Base-by-base conservation (phyloP, 1,140 invertebrate genomes). In the Acyrthosiphon pisum region DNA sequence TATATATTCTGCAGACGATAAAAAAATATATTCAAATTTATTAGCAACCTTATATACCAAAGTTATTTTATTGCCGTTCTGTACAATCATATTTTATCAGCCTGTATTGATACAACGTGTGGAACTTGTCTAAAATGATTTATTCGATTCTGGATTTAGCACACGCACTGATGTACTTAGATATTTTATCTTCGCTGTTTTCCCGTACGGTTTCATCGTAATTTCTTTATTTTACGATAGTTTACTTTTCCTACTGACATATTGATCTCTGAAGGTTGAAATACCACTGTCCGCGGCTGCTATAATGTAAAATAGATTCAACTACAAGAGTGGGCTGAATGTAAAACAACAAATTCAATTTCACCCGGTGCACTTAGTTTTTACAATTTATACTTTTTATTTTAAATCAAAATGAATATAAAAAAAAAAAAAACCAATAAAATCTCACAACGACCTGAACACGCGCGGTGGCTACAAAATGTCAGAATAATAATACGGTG, bases 281-380 rank as follows among this genome's bases (percentile, higher is more conserved):
- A 76, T n/a, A n/a, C 60, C 60, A n/a, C 60, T n/a, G 60, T 6
- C 30, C 60, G 14, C 48, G 48, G 48, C 60, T 76, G 60, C n/a
- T 76, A 18, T 76, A 76, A 76, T 11, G 30, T n/a, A 76, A 76
- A 76, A 76, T 76, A 76, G 60, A 76, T 76, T 76, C 60, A 18
- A 76, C 30, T 35, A n/a, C 14, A 76, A 76, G 60, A 76, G 60
- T 76, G 30, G n/a, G 60, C 60, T n/a, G 60, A 76, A 76, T 76
- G 60, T 76, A 76, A 76, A 76, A 76, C 60, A 76, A 76, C n/a
- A n/a, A 76, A 76, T n/a, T 76, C 60, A 76, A 76, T 76, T 76
- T 76, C 14, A 76, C 60, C 14, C 60, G 30, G 60, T 76, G 14
- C 60, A 76, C 60, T 76, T 76, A 76, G 60, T 76, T 76, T 76